Conservation (phyloP, 2,888 invertebrate genomes). For the Pogonocherus hispidulus region DNA sequence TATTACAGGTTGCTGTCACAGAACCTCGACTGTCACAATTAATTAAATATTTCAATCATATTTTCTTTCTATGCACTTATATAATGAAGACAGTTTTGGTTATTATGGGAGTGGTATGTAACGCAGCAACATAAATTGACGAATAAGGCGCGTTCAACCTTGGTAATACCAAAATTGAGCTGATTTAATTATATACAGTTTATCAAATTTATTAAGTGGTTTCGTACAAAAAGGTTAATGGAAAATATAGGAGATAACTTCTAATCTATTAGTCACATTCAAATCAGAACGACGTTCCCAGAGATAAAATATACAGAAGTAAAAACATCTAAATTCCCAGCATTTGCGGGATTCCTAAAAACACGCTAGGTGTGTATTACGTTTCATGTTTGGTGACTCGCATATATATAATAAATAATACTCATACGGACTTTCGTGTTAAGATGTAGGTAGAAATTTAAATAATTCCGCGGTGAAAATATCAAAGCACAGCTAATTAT, state of each 20-base stretch:
- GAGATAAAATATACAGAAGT: background rate
- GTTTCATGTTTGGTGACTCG: background rate
- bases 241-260: background rate
- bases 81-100: background rate
- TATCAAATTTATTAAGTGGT: constrained; percentile 6
- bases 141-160: constrained; percentile 1
- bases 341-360: constrained; percentile 2
- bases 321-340: constrained; percentile 3
- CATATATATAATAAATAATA: background rate
- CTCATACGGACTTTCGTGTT: background rate
- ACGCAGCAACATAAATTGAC: background rate
- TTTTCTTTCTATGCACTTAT: background rate
- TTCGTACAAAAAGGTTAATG: background rate
- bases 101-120: background rate
- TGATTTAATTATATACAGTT: background rate
- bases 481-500: constrained; percentile 1
- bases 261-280: background rate
- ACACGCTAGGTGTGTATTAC: constrained; percentile 6
- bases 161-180: background rate
- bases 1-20: too few relatives aligned
- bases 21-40: background rate
- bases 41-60: background rate
- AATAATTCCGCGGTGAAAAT: background rate
- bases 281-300: background rate
- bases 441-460: constrained; percentile 2